A percentile compares a stretch with the other conserved stretches of the same genome.
These are phyloP conservation scores for Chironex yamaguchii DNA, from an alignment of 30 jellyfish, hydroid and myxozoan species.

Conservation along the genomic window DNA sequence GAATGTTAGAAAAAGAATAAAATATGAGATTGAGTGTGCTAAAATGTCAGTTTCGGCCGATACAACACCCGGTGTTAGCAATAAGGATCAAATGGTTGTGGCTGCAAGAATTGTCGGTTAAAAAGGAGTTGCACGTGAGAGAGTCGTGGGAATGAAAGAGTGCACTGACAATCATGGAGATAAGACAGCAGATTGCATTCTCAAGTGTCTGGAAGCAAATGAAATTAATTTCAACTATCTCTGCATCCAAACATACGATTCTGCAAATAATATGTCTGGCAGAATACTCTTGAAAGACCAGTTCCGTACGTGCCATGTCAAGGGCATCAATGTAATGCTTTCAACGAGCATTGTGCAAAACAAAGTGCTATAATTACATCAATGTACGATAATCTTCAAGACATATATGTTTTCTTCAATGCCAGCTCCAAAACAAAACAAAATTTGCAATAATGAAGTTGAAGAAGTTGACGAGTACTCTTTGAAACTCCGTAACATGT, in stretches of 20 bases:
- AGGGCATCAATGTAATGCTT: slow-evolving; percentile 36
- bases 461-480: slow-evolving; percentile 9
- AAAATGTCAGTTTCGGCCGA: slow-evolving; percentile 50
- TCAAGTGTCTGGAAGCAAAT: neutral
- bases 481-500: slow-evolving; percentile 30
- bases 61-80: slow-evolving; percentile 30
- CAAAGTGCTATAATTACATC: slow-evolving; percentile 29
- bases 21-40: slow-evolving; percentile 20
- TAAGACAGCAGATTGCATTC: slow-evolving; percentile 26
- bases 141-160: slow-evolving; percentile 34
- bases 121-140: slow-evolving; percentile 20
- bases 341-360: slow-evolving; percentile 46
- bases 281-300: slow-evolving; percentile 20
- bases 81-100: slow-evolving; percentile 32
- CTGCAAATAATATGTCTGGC: slow-evolving; percentile 20
- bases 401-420: slow-evolving; percentile 29
- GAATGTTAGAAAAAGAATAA: slow-evolving; percentile 24
- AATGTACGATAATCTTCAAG: slow-evolving; percentile 20
- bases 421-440: slow-evolving; percentile 36
- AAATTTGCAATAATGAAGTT: slow-evolving; percentile 2
- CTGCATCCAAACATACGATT: slow-evolving; percentile 40
- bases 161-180: slow-evolving; percentile 21
- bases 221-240: slow-evolving; percentile 6
- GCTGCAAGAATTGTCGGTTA: slow-evolving; percentile 1
- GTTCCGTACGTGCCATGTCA: slow-evolving; percentile 52